Base-by-base conservation (phyloP, 2,888 invertebrate species). In the Plagodis pulveraria region DNA sequence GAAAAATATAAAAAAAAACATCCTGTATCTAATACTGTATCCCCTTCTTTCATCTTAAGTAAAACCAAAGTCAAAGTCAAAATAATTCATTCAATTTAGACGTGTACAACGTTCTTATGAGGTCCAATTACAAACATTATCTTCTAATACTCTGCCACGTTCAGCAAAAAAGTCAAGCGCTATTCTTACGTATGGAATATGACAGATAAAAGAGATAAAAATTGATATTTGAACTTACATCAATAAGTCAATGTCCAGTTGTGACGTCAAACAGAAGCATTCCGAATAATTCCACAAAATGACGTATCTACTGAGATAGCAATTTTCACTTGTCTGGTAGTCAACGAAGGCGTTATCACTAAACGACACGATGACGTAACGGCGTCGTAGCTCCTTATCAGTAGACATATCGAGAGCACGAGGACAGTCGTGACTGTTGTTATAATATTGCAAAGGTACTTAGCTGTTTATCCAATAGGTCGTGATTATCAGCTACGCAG, bases 351-450 rank as follows among this genome's bases (percentile, higher is more conserved):
- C 44, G 40, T 22, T 61, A 61, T 56, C 60, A 12, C 9, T 9
- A 12, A 22, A 40, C 10, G 10, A 8, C 40, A 5, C 10, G 33
- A 22, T 59, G 59, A 61, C 60, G 60, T 56, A 52, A 61, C 47
- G 12, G 4, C 38, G 38, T 34, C 50, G 50, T 43, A 44, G 36
- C 40, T 22, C 42, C 38, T 46, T 59, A 59, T 59, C 55, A 33
- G 47, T 10, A 6, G 48, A 50, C 22, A 7, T 54, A 59, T 51
- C 40, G 34, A 43, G 56, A 52, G 41, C 60, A 61, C 52, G 60
- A 61, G 60, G 60, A 43, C 60, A 56, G 44, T 52, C 60, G 60
- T 61, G 56, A 52, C 56, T 56, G n/a, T 35, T 45, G 52, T 11
- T 61, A 38, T 51, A 42, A 43, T 47, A 43, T 12, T 22, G 22